Base-by-base conservation (phyloP, 2,888 invertebrate genomes). In the Odontomyia ornata region DNA sequence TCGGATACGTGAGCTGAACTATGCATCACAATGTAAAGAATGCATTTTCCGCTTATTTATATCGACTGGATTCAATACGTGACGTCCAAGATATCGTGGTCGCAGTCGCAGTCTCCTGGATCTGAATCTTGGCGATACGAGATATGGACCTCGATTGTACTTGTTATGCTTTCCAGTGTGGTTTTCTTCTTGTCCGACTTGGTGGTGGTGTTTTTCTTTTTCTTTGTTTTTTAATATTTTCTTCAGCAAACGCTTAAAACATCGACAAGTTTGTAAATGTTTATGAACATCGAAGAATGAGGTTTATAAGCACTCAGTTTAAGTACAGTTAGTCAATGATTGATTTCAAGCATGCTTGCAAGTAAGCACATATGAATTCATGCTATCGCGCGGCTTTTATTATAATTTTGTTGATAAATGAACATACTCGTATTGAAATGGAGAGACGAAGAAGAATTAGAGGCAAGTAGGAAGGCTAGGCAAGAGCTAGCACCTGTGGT, bases 271-370 rank as follows among this genome's bases (percentile, higher is more conserved):
- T 28, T 57, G 52, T 60, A 36, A 69, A 57, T 72, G 72, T 56
- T 72, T 56, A 56, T 60, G 73, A 21, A 57, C 73, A 23, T 18
- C 28, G 47, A 23, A 21, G 47, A 69, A 69, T 69, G 69, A 23
- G 60, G 57, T 21, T 73, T 73, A 73, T 60, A 73, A 57, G 60
- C 73, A 73, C 73, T 73, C 36, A 7, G 60, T 18, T 36, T 60
- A 60, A 73, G 73, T 60, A 73, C 73, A 73, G 73, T 73, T 73
- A 73, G 57, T 73, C 73, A 73, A 73, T 73, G 73, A 73, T 73
- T 73, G 73, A 73, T 73, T 73, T 73, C 73, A 73, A 73, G 73
- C 73, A 73, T 57, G 43, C 73, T 57, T 60, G 60, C 43, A 47
- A 36, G 65, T 43, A 36, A 36, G 25, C 69, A 25, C 25, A 52